Evolutionary conservation across 2,888 invertebrate species (phyloP), one percentile per base, ranked within the genome.

Genomic region (Phytoseiulus persimilis): DNA sequence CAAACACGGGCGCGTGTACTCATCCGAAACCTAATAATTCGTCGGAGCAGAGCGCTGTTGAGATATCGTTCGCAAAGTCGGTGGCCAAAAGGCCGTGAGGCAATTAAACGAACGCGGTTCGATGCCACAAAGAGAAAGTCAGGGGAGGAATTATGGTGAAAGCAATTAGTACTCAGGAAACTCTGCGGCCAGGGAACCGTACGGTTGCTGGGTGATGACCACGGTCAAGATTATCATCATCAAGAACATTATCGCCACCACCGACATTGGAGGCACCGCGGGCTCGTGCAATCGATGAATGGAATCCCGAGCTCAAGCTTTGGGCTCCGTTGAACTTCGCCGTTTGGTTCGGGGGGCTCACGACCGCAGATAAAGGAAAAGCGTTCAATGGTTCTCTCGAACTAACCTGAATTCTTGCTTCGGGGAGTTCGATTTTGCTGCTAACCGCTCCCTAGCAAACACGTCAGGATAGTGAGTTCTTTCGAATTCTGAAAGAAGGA

Each of bases 381-480:
- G 65, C 65, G 14, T 46, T 46, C 14, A 14, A 46, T 6, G 11
- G 32, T 45, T n/a, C n/a, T n/a, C n/a, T n/a, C n/a, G 31, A 83
- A 45, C 87, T 83, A 90, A 93, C 93, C 92, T 93, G 93, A 90
- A 93, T 93, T 91, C 93, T 92, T n/a, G 93, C 93, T 91, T 93
- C 93, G 5, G 93, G 93, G 65, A 93, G 91, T 90, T 92, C 93
- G n/a, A 93, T 93, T 91, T 92, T 91, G 93, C 92, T 9, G 93
- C 93, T 45, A 93, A 92, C 83, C 93, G 91, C 91, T 93, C 93
- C 46, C 93, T 90, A 92, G 93, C 93, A 23, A 93, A 93, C 23
- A 93, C 93, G 91, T 93, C 93, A 65, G 93, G 93, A 91, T 93
- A 93, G 91, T 93, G 93, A 23, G 93, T 93, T 91, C 93, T 93